These are phyloP conservation scores for Anorthoa munda DNA, from an alignment of 2,888 invertebrate genomes.

Conservation along the genomic window DNA sequence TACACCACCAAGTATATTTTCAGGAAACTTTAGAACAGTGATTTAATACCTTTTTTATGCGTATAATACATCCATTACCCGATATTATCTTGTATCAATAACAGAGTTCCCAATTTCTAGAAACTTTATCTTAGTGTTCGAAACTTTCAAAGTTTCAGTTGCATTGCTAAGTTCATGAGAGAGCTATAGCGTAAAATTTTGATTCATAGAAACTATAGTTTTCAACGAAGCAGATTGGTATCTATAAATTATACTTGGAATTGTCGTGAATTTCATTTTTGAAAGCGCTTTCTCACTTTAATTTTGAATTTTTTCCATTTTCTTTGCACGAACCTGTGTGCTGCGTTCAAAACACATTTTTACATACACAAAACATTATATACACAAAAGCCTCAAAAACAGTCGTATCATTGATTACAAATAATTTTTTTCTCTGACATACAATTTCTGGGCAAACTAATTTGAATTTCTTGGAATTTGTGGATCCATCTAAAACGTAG, in stretches of 20 bases:
- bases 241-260: neutral
- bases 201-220: neutral
- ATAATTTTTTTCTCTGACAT: too few species aligned
- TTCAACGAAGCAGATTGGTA: neutral
- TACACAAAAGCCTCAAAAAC: too few species aligned
- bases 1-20: neutral
- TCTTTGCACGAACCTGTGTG: neutral
- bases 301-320: neutral
- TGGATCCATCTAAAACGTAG: neutral
- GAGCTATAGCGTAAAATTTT: neutral
- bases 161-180: neutral
- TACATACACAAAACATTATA: too few species aligned
- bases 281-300: neutral
- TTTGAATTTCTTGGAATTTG: neutral
- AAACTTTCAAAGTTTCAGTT: constrained; percentile 8
- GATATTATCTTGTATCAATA: neutral
- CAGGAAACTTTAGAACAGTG: neutral
- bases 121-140: neutral
- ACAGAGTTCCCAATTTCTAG: neutral
- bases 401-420: too few species aligned
- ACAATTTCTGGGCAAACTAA: neutral
- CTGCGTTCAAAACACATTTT: too few species aligned
- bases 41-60: constrained; percentile 4
- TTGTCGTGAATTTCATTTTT: neutral
- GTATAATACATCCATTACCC: neutral